These are phyloP conservation scores for Anguilla anguilla DNA, from an alignment of 2,797 vertebrate species.

Conservation along the genomic window DNA sequence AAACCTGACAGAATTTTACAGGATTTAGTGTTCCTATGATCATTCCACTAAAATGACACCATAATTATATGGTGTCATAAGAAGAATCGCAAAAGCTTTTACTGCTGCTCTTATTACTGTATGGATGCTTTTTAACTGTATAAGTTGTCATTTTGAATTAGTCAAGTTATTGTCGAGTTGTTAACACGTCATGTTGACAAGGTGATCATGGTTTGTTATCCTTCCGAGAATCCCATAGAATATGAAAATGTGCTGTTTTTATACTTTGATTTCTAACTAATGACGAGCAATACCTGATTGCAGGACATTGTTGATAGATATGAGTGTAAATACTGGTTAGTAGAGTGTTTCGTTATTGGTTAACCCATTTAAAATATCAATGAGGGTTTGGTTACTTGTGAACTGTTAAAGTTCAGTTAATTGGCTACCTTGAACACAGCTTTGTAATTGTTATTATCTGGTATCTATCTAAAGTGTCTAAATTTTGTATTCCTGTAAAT, in stretches of 20 bases:
- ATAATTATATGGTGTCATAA: background rate
- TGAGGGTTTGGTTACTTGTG: background rate
- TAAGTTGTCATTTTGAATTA: background rate
- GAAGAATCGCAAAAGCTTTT: background rate
- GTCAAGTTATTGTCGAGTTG: background rate
- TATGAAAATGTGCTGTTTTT: background rate
- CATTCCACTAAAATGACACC: too few relatives aligned
- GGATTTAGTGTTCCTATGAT: background rate
- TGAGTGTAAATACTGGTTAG: background rate
- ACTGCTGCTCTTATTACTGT: background rate
- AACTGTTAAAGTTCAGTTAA: background rate
- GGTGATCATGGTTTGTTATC: background rate
- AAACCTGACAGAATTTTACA: background rate
- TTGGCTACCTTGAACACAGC: background rate
- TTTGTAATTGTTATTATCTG: too few relatives aligned
- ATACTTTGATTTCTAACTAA: background rate
- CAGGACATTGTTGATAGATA: background rate
- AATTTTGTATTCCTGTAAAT: too few relatives aligned
- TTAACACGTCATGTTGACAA: background rate
- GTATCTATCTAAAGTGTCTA: too few relatives aligned
- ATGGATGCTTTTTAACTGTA: background rate
- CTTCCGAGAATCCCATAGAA: background rate
- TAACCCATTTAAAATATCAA: slow-evolving; percentile 1
- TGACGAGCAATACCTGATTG: background rate
- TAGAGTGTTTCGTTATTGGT: background rate